Base-by-base conservation (phyloP, 1,140 invertebrate genomes). In the Bombus confusus region DNA sequence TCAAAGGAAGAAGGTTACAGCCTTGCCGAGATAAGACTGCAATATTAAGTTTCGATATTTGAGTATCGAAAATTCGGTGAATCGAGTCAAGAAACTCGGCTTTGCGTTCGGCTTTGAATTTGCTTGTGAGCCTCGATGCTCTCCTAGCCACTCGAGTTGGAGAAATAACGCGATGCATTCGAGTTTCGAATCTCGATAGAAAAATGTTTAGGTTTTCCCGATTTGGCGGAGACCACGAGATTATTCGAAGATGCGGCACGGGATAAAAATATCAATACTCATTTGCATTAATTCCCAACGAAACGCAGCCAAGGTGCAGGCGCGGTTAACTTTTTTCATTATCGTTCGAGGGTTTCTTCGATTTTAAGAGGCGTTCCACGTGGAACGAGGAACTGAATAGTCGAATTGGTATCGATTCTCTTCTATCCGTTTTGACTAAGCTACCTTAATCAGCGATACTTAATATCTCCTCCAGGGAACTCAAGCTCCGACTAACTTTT, bases 321-420 rank as follows among this genome's bases (percentile, higher is more conserved):
- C 8, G 13, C 62, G 41, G 18, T 43, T 10, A 80, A 69, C 43
- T 80, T 82, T 64, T 82, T 82, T 82, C 80, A 75, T 75, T 66
- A 41, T 31, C 18, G 25, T 69, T 69, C 4, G 22, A 69, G 34
- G 52, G 1, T 64, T 64, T 5, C 52, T 62, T 72, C 37, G 66
- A 25, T 59, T 43, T 73, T 28, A 25, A 59, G 69, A 47, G 22
- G 18, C 12, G 31, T 9, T 41, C 34, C 68, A 28, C 25, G 25
- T 25, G 1, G 13, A 3, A 28, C 13, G 13, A 10, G 22, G 25
- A 43, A 75, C 28, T 18, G 18, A 31, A 34, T 15, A n/a, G 12
- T 66, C 15, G 37, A 76, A n/a, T 28, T 3, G 68, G 28, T 34
- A 74, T 81, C 71, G 47, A 73, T 59, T 74, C 62, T n/a, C 39